These are phyloP conservation scores for Hypomecis punctinalis DNA, from an alignment of 2,888 invertebrate genomes.

Conservation along the genomic window DNA sequence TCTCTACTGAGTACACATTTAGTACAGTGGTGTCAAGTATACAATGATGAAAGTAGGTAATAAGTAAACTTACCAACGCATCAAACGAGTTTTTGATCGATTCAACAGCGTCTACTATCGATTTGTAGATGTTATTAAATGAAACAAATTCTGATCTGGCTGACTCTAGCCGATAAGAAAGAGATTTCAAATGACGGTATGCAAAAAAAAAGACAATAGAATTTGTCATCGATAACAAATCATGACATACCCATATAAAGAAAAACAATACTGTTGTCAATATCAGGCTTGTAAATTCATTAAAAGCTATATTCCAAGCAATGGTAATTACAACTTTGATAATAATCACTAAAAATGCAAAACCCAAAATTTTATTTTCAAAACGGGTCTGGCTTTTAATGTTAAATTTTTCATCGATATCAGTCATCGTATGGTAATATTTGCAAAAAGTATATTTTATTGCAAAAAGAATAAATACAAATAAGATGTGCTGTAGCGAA, in stretches of 20 bases:
- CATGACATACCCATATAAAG: neutral
- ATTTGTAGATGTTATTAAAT: neutral
- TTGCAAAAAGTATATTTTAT: neutral
- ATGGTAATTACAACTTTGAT: neutral
- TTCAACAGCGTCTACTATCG: neutral
- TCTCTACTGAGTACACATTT: too few relatives aligned
- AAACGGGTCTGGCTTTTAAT: neutral
- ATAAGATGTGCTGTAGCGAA: too few relatives aligned
- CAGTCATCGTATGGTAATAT: neutral
- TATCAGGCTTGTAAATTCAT: neutral
- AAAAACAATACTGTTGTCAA: neutral
- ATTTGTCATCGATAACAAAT: neutral
- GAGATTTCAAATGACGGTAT: neutral
- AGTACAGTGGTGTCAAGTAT: too few relatives aligned
- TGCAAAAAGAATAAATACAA: too few relatives aligned
- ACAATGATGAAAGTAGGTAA: too few relatives aligned
- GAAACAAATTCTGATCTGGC: neutral
- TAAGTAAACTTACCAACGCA: constrained; percentile 1
- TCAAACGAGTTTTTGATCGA: constrained; percentile 2
- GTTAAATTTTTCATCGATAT: neutral
- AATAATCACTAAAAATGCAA: neutral
- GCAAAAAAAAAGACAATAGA: neutral
- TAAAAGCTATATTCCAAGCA: neutral
- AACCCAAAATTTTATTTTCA: neutral
- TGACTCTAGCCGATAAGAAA: neutral